These are phyloP conservation scores for Aphaenogaster ashmeadi DNA, from an alignment of 1,140 invertebrate species.

Conservation along the genomic window DNA sequence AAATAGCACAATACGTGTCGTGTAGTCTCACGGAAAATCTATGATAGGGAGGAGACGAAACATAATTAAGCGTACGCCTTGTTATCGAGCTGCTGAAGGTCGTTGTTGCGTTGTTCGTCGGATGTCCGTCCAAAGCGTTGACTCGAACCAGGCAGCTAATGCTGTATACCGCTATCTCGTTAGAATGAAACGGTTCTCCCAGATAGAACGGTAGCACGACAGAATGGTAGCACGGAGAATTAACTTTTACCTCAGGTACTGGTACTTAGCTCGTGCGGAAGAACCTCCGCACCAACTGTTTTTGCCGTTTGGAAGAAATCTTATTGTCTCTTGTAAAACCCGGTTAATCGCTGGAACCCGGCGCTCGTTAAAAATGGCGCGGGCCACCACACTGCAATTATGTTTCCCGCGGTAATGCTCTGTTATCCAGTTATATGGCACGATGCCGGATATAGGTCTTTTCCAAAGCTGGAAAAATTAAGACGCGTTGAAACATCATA, in stretches of 20 bases:
- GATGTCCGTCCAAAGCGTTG: conserved; percentile 45
- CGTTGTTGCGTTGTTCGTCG: conserved; percentile 27
- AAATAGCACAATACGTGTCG: conserved; percentile 10
- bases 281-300: conserved; percentile 42
- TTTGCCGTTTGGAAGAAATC: conserved; percentile 32
- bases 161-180: conserved; percentile 46
- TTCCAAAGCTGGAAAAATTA: not conserved
- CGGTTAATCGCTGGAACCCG: conserved; percentile 25
- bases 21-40: conserved; percentile 23
- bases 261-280: conserved; percentile 11
- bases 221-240: conserved; percentile 28
- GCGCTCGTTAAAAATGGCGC: conserved; percentile 40
- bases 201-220: no score
- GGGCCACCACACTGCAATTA: not conserved
- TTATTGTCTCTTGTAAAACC: conserved; percentile 39
- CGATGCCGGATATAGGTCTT: not conserved
- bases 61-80: conserved; percentile 55
- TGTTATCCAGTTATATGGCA: conserved; percentile 14
- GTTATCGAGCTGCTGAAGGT: conserved; percentile 38
- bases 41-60: conserved; percentile 3
- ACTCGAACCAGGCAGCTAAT: conserved; percentile 17
- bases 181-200: conserved; percentile 50
- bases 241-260: conserved; percentile 30
- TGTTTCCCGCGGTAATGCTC: conserved; percentile 6
- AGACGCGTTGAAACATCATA: not conserved